Evolutionary conservation across 1,140 invertebrate genomes (phyloP).

Genomic region (Sitobion miscanthi): DNA sequence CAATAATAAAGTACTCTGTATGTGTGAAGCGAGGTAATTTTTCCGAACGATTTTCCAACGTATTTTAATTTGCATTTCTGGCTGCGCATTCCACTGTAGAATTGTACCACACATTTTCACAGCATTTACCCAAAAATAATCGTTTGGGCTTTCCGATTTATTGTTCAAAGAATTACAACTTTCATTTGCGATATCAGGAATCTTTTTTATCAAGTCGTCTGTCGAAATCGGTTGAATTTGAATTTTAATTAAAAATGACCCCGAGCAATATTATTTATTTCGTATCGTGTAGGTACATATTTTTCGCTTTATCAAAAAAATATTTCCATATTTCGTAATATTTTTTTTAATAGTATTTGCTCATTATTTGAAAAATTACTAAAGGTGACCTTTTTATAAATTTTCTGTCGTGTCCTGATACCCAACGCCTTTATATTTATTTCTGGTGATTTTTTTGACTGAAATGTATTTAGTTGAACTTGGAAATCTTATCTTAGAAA

Average conservation of each 20-base stretch:
- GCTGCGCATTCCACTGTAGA: not conserved
- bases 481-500: not conserved
- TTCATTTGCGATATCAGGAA: not conserved
- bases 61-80: not conserved
- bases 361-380: not conserved
- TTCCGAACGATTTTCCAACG: not conserved
- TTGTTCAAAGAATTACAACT: not conserved
- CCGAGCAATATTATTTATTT: not conserved
- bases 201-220: not conserved
- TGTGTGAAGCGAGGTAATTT: not conserved
- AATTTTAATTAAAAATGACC: not conserved
- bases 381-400: not conserved
- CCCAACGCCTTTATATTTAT: not conserved
- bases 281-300: not conserved
- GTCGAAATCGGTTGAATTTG: not conserved
- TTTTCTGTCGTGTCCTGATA: not conserved
- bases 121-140: not conserved
- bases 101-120: not conserved
- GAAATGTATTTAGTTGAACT: not conserved
- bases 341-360: not conserved
- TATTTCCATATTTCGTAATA: not conserved
- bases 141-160: not conserved
- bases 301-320: not conserved
- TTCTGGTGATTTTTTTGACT: not conserved
- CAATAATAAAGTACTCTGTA: no score